Conservation (phyloP, 2,797 vertebrate species). For the Cossypha heuglini region DNA sequence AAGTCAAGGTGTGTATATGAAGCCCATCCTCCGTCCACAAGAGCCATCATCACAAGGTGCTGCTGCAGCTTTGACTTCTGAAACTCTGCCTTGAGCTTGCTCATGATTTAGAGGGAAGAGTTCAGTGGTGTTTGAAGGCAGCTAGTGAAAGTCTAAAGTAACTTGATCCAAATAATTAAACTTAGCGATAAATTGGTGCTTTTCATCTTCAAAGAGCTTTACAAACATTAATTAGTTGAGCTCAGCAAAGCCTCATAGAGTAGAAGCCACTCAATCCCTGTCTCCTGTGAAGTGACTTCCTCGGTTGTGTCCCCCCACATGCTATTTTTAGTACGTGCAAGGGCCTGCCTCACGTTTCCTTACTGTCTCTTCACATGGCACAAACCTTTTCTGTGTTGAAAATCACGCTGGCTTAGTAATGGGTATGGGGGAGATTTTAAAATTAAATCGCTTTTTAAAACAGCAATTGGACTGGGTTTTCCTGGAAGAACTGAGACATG, state of each 20-base stretch:
- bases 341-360: not conserved
- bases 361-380: not conserved
- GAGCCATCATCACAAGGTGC: fast-evolving
- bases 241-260: not conserved
- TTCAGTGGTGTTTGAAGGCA: not conserved
- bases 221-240: constrained; percentile 28
- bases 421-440: not conserved
- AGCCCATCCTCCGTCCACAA: not conserved
- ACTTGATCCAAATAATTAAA: constrained; percentile 54
- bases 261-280: not conserved
- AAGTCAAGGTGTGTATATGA: not conserved
- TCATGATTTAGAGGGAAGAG: not conserved
- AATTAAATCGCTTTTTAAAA: constrained; percentile 57
- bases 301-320: not conserved
- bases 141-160: not conserved
- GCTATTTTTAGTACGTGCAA: not conserved
- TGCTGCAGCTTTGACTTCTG: fast-evolving
- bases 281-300: not conserved
- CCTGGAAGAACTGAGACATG: constrained; percentile 60
- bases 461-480: constrained; percentile 62
- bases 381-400: not conserved
- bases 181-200: not conserved
- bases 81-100: not conserved
- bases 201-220: constrained; percentile 50
- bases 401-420: not conserved